Conservation (phyloP, 1,140 invertebrate species). For the Procambarus virginalis region DNA sequence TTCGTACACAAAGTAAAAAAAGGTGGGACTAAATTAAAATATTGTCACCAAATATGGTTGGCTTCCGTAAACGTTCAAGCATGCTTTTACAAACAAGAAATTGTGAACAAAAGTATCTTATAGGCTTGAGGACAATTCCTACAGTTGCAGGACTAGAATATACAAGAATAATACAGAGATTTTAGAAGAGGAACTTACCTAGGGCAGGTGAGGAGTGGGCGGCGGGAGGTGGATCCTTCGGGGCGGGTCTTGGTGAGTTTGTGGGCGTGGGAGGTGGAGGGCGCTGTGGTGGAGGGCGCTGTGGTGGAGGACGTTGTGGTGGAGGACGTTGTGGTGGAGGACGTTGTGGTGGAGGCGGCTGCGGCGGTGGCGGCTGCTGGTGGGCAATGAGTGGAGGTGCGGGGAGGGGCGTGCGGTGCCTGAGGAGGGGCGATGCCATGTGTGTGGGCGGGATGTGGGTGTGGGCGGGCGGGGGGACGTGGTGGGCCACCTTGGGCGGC, state of each 20-base stretch:
- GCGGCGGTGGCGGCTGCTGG: background rate
- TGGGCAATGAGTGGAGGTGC: slow-evolving; percentile 6
- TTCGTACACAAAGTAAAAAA: too few species aligned
- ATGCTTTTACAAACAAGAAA: too few species aligned
- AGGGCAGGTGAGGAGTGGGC: slow-evolving; percentile 16
- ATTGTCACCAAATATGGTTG: too few species aligned
- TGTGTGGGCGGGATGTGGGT: slow-evolving; percentile 29
- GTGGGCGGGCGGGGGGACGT: slow-evolving; percentile 19
- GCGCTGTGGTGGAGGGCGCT: background rate
- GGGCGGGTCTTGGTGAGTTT: slow-evolving; percentile 31
- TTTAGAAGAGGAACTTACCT: slow-evolving; percentile 23
- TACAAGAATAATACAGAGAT: too few species aligned
- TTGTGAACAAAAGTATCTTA: too few species aligned
- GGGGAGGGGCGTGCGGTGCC: slow-evolving; percentile 41
- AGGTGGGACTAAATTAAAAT: too few species aligned
- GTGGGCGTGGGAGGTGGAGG: slow-evolving; percentile 29
- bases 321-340: background rate
- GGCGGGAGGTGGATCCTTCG: slow-evolving; percentile 39
- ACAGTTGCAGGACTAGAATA: too few species aligned
- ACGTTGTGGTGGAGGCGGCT: background rate
- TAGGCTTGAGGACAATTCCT: too few species aligned
- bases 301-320: background rate
- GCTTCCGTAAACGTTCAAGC: too few species aligned
- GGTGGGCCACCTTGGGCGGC: slow-evolving; percentile 47
- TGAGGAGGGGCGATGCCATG: slow-evolving; percentile 43